A percentile compares a stretch with the other conserved stretches of the same genome.
phyloP scores from a whole-genome alignment of 2,113 vertebrate genomes.

The Petaurus breviceps region DNA sequence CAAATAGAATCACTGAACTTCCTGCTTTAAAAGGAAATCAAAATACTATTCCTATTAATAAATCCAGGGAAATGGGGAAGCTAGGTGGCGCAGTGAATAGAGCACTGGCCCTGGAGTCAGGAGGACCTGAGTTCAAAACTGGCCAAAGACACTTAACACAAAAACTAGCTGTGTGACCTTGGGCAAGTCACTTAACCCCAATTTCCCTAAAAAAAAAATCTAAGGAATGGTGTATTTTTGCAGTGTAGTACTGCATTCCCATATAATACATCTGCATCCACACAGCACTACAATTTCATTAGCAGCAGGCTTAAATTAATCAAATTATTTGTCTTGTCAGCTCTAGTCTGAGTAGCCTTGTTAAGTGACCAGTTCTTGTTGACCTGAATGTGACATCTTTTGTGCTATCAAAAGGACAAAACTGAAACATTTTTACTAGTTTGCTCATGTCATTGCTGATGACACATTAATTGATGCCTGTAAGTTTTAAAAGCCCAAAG shows the following conservation, averaged over 20 bases:
- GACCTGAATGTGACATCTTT: neutral
- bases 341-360: neutral
- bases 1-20: constrained; percentile 56
- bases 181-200: no score
- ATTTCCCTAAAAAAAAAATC: no score
- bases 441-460: neutral
- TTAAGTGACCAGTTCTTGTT: neutral
- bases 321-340: constrained; percentile 80
- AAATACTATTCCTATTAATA: constrained; percentile 38
- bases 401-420: neutral
- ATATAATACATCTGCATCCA: constrained; percentile 52
- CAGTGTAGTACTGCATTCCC: constrained; percentile 30
- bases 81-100: no score
- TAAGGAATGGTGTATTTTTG: constrained; percentile 8
- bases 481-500: constrained; percentile 13
- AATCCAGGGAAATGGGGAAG: no score
- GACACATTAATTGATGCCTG: neutral
- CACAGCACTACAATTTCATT: constrained; percentile 53
- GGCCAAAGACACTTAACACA: no score
- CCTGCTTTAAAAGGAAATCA: constrained; percentile 40
- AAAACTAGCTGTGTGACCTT: no score
- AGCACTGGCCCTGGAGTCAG: no score
- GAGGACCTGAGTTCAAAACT: no score
- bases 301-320: constrained; percentile 77
- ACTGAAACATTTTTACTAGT: neutral